Evolutionary conservation across 2,797 vertebrate genomes (phyloP), one percentile per base, ranked within the genome.

Genomic region (Dallia pectoralis): DNA sequence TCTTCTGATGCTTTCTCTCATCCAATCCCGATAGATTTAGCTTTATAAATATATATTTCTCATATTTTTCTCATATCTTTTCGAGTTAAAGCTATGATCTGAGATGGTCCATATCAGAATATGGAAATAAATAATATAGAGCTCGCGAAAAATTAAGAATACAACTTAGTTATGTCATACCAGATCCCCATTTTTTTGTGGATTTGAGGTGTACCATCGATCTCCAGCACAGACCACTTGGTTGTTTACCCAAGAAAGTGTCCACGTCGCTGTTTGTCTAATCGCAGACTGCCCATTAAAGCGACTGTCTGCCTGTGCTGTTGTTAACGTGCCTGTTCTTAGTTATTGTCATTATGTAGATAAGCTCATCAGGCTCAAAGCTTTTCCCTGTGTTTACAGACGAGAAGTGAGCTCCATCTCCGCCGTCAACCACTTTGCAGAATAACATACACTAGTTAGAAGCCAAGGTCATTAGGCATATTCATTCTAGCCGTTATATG

Each of bases 201-300:
- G 9, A 53, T n/a, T 6, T 56, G n/a, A 56, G 51, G 9, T 8
- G 19, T 56, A 7, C n/a, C 51, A 59, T 59, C 9, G 1, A 59
- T 11, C 53, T 3, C 53, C 11, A 8, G 18, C 25, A 2, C 53
- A 59, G 40, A 9, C 12, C 12, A 44, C 12, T 59, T 25, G 12
- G 11, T 25, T 27, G 53, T 59, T 59, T 59, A 59, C 3, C 3
- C 3, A 59, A 19, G 25, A 25, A 59, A 25, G 53, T 56, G 53
- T 56, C 53, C n/a, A 25, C 53, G 3, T 51, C 16, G 19, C n/a
- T 51, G 3, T 56, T 22, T 53, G 1, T 19, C n/a, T 53, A 8
- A 53, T 53, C 51, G n/a, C 51, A 53, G 53, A 59, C 53, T 59
- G 22, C 53, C 53, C 53, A 9, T 59, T 59, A 11, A 59, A 59